phyloP scores from a whole-genome alignment of 2,888 invertebrate species.

The Eugnorisma glareosa region DNA sequence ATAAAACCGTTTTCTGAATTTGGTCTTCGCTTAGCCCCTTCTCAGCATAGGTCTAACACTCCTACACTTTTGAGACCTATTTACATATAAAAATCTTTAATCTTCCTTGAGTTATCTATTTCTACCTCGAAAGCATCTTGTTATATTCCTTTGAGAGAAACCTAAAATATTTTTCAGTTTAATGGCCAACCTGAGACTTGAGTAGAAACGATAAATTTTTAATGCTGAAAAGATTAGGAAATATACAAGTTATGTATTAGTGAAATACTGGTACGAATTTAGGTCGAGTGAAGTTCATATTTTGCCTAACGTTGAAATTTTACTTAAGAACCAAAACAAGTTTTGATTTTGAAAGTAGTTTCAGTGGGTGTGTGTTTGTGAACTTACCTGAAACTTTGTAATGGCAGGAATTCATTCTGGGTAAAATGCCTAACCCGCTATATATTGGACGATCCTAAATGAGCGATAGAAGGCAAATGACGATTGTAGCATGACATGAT shows the following conservation, averaged over 20 bases:
- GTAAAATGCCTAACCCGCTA: background rate
- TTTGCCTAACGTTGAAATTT: background rate
- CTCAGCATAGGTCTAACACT: slow-evolving; percentile 67
- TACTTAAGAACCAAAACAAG: slow-evolving; percentile 1
- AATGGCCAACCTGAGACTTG: slow-evolving; percentile 47
- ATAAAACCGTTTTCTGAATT: slow-evolving; percentile 57
- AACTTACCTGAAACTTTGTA: background rate
- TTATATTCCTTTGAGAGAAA: slow-evolving; percentile 55
- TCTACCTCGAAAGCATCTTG: slow-evolving; percentile 62
- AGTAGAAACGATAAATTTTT: slow-evolving; percentile 45
- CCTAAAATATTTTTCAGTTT: slow-evolving; percentile 40
- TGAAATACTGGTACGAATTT: slow-evolving; percentile 7
- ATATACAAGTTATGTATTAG: slow-evolving; percentile 18
- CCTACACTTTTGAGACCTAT: slow-evolving; percentile 54
- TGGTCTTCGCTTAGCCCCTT: slow-evolving; percentile 67
- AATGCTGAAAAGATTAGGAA: slow-evolving; percentile 36
- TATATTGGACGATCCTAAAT: background rate
- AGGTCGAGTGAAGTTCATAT: background rate
- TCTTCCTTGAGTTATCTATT: slow-evolving; percentile 57
- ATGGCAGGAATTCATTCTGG: background rate
- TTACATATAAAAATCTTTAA: slow-evolving; percentile 54
- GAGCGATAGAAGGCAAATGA: background rate
- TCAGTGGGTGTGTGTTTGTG: background rate
- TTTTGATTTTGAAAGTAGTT: background rate
- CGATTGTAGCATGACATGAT: background rate